Percentiles rank a stretch among this genome's conserved stretches.
Conservation (phyloP, 2,113 vertebrate genomes). For the Acanthochromis polyacanthus region DNA sequence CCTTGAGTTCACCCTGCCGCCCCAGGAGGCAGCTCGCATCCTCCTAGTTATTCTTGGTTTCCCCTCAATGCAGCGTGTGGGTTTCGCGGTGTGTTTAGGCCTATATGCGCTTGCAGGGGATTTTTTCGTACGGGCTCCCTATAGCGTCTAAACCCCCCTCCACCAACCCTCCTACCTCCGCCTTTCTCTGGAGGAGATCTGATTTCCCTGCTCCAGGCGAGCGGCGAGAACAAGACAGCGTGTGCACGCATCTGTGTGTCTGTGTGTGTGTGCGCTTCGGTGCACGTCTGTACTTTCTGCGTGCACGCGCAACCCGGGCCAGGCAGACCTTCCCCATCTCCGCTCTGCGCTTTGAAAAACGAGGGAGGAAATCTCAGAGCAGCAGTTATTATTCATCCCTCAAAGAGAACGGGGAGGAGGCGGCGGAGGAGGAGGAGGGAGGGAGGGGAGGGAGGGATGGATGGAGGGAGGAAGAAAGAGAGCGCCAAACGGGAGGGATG, state of each 20-base stretch:
- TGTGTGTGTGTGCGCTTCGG: neutral
- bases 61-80: slow-evolving; percentile 58
- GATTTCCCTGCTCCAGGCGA: slow-evolving; percentile 82
- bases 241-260: slow-evolving; percentile 55
- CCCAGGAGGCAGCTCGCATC: slow-evolving; percentile 67
- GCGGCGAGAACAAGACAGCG: slow-evolving; percentile 76
- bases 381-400: slow-evolving; percentile 86
- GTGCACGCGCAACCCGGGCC: slow-evolving; percentile 61
- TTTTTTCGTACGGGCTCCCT: slow-evolving; percentile 72
- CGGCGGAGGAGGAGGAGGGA: slow-evolving; percentile 55
- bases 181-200: slow-evolving; percentile 79
- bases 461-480: slow-evolving; percentile 74
- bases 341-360: slow-evolving; percentile 82
- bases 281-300: neutral
- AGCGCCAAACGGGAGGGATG: slow-evolving; percentile 76
- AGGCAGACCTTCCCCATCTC: slow-evolving; percentile 84
- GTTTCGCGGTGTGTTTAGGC: slow-evolving; percentile 61
- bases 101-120: slow-evolving; percentile 67
- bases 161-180: neutral
- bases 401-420: slow-evolving; percentile 81
- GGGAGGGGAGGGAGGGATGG: slow-evolving; percentile 46
- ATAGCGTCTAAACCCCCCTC: slow-evolving; percentile 57
- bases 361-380: slow-evolving; percentile 84
- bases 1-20: slow-evolving; percentile 77
- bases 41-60: slow-evolving; percentile 70